A percentile compares a stretch with the other conserved stretches of the same genome.
Conservation (phyloP, 1,140 invertebrate species). For the Tetragonula clypearis region DNA sequence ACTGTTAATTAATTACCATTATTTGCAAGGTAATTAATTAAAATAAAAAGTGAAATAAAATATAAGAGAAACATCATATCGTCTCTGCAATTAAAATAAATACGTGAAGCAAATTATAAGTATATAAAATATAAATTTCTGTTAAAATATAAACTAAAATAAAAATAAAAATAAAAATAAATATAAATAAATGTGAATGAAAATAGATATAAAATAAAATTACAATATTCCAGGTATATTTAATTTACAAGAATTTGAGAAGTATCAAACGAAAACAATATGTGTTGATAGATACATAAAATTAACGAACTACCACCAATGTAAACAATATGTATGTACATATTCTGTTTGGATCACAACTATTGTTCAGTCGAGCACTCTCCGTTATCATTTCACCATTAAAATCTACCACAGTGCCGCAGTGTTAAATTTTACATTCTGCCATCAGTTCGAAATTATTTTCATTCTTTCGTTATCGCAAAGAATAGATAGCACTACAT, state of each 20-base stretch:
- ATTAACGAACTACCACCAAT: background rate
- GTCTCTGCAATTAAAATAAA: background rate
- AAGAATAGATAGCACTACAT: background rate
- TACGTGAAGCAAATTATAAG: background rate
- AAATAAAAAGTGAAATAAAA: background rate
- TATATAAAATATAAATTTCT: too few species aligned
- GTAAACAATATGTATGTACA: slow-evolving; percentile 17
- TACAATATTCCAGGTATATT: too few species aligned
- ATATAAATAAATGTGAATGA: too few species aligned
- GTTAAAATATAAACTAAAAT: too few species aligned
- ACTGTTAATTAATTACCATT: too few species aligned
- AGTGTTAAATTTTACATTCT: background rate
- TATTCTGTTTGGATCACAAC: background rate
- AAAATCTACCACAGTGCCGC: background rate
- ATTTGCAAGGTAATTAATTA: background rate
- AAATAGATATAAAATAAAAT: too few species aligned
- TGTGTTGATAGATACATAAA: background rate
- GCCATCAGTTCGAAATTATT: background rate
- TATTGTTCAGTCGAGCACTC: background rate
- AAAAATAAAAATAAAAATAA: too few species aligned
- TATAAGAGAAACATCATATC: background rate
- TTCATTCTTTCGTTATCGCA: background rate
- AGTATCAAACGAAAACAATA: background rate
- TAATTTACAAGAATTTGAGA: background rate
- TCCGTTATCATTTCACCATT: background rate